Base-by-base conservation (phyloP, 2,797 vertebrate species). In the Sphenopsis melanotis region DNA sequence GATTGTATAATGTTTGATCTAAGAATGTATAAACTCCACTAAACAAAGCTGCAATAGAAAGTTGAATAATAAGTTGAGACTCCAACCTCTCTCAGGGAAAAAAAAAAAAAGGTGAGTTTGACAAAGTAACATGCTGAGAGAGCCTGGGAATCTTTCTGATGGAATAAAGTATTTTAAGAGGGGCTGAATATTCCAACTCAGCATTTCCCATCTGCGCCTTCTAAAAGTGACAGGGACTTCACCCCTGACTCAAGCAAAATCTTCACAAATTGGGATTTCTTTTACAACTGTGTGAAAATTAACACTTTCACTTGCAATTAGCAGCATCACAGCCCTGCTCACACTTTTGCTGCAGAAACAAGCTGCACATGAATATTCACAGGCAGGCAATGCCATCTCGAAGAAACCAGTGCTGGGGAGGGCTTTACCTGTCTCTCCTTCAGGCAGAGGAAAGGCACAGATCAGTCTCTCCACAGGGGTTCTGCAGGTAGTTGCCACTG, bases 1-100 rank as follows among this genome's bases (percentile, higher is more conserved):
- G 79, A 72, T 4, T 87, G 81, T 87, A 65, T 75, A 81, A 81
- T 49, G 44, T 86, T 86, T 88, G 72, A 92, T 42, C 59, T 83
- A 83, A 89, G 87, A 94, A 93, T 22, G 18, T 60, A 93, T 93
- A 88, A 86, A 96, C 50, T 70, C 55, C 56, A 21, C n/a, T 81
- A 95, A 92, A 95, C 87, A 95, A 94, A 94, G 87, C 72, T 90
- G 72, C 74, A 72, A 82, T 70, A 94, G 49, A 52, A 92, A 93
- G 83, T 0, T 50, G 82, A 93, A 83, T 26, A 87, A 3, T 15
- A 70, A 92, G 30, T 76, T 0, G 1, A 80, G 79, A 39, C 49
- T 90, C 56, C 56, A 93, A 4, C 22, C 34, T 86, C 84, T 85
- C 57, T 11, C 12, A 12, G 60, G 66, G 30, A 24, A 15, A 75